These are phyloP conservation scores for Achlya flavicornis DNA, from an alignment of 2,888 invertebrate species.

Conservation along the genomic window DNA sequence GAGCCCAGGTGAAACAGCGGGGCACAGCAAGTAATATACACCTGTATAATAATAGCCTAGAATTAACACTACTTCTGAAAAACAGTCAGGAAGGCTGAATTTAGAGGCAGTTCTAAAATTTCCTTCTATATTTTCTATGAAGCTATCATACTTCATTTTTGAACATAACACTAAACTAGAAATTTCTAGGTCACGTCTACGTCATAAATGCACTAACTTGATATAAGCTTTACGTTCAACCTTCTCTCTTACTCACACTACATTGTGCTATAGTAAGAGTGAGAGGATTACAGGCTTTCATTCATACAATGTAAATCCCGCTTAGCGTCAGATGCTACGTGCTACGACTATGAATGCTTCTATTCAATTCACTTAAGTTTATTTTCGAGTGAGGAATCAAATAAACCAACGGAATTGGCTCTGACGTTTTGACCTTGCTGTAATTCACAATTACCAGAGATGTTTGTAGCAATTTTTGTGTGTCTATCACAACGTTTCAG, in stretches of 20 bases:
- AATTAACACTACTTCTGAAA: too few relatives aligned
- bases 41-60: too few relatives aligned
- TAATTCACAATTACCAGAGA: background rate
- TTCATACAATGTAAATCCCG: slow-evolving; percentile 14
- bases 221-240: slow-evolving; percentile 7
- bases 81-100: too few relatives aligned
- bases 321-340: slow-evolving; percentile 22
- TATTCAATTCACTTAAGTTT: slow-evolving; percentile 23
- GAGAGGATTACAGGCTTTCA: slow-evolving; percentile 8
- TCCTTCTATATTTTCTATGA: background rate
- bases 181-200: background rate
- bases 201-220: slow-evolving; percentile 8
- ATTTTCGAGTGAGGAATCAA: slow-evolving; percentile 13
- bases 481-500: too few relatives aligned
- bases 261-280: background rate
- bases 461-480: background rate
- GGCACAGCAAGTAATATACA: too few relatives aligned
- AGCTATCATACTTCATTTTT: background rate
- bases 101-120: too few relatives aligned
- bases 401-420: slow-evolving; percentile 5
- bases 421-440: background rate
- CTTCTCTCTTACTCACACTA: background rate
- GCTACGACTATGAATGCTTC: slow-evolving; percentile 25
- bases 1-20: too few relatives aligned
- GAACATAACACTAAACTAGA: background rate